Percentiles rank a stretch among this genome's conserved stretches.
Conservation (phyloP, 2,888 invertebrate genomes). For the Plebejus argus region DNA sequence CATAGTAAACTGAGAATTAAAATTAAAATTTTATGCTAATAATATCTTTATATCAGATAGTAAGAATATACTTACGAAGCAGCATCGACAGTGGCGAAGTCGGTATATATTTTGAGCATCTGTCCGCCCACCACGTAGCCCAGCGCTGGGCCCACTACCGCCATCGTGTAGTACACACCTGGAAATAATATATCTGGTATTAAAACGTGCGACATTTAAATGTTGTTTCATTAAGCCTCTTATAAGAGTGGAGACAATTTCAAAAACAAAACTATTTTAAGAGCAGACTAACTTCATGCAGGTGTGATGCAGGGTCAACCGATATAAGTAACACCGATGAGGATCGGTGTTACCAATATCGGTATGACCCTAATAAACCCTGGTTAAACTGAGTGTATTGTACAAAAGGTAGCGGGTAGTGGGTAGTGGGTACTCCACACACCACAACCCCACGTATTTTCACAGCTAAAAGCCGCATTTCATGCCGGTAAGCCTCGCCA, state of each 20-base stretch:
- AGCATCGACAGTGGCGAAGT: slow-evolving; percentile 84
- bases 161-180: slow-evolving; percentile 92
- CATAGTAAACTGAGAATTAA: no score
- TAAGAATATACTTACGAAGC: slow-evolving; percentile 76
- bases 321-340: no score
- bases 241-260: no score
- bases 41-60: no score
- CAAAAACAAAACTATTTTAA: no score
- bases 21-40: no score
- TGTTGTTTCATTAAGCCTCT: no score
- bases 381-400: slow-evolving; percentile 33
- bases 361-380: slow-evolving; percentile 24
- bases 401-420: slow-evolving; percentile 38
- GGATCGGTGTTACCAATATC: not conserved
- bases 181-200: no score
- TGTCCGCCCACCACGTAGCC: slow-evolving; percentile 93
- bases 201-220: no score
- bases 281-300: no score
- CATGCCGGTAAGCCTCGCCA: slow-evolving; percentile 35
- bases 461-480: slow-evolving; percentile 72
- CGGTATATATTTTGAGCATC: slow-evolving; percentile 88
- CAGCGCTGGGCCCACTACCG: slow-evolving; percentile 89
- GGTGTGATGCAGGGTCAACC: no score
- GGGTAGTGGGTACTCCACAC: not conserved
- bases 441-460: slow-evolving; percentile 56